Evolutionary conservation across 2,888 invertebrate genomes (phyloP), one percentile per base, ranked within the genome.

Genomic region (Pyrocoelia pectoralis): DNA sequence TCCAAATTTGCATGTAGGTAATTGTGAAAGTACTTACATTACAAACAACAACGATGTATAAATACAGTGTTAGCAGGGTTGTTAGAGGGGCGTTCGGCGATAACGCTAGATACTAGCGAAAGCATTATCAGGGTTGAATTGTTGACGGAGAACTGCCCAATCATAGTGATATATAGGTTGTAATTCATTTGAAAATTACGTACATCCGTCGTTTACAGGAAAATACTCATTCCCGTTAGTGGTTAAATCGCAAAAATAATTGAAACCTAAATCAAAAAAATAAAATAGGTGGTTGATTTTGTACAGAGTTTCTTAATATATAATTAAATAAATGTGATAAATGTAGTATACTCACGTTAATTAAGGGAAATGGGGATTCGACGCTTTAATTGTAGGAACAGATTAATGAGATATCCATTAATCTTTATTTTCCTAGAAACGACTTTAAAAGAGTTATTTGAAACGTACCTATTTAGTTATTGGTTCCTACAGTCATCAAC

Each of bases 131-230:
- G 33, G 48, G 51, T 43, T 58, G 57, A 58, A 58, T 58, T 58
- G 57, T 58, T 58, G 57, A 58, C 57, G 57, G 57, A 58, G 57
- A 51, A 58, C 57, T 58, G 51, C 51, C 57, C 57, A 58, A 58
- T 58, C 51, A 58, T 51, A 24, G 57, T 58, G 57, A 58, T 58
- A 58, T 58, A 58, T 58, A 40, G 57, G 50, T 51, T 18, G 51
- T 51, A 58, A 58, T 58, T 58, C 57, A 58, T 58, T 51, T 58
- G 48, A 24, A 51, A 58, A 58, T 58, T 58, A 58, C 57, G 56
- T 46, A 46, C 46, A 55, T 55, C 55, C 55, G 55, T 55, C 55
- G 55, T 43, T 55, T 55, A 43, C 55, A 55, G 55, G 46, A 55
- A 55, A 55, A 55, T 55, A 55, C 55, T 46, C 55, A 55, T 55